phyloP scores from a whole-genome alignment of 1,140 invertebrate genomes.

The Drosophila subpulchrella region DNA sequence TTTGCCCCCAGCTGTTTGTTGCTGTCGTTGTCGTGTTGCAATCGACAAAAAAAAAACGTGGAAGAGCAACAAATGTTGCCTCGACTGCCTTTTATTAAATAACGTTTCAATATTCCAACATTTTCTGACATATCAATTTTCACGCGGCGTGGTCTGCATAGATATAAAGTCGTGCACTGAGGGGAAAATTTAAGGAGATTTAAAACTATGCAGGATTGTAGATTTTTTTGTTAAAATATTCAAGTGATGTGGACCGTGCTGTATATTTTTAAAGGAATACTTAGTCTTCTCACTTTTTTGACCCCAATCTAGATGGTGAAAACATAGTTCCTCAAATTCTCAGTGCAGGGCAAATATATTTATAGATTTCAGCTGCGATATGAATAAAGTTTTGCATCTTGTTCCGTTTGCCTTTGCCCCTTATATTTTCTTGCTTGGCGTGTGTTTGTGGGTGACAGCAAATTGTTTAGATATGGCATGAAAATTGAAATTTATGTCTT shows the following conservation, averaged over 20 bases:
- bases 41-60: slow-evolving; percentile 52
- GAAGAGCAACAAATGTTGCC: slow-evolving; percentile 52
- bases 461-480: slow-evolving; percentile 80
- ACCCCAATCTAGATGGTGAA: not conserved
- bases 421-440: not conserved
- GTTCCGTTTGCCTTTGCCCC: slow-evolving; percentile 16
- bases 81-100: slow-evolving; percentile 69
- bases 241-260: too few species aligned
- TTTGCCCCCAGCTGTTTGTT: slow-evolving; percentile 67
- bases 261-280: too few species aligned
- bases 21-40: slow-evolving; percentile 60
- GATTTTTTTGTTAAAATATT: too few species aligned
- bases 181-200: not conserved
- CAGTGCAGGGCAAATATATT: slow-evolving; percentile 24
- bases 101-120: slow-evolving; percentile 81
- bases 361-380: slow-evolving; percentile 59
- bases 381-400: slow-evolving; percentile 71
- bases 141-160: slow-evolving; percentile 49
- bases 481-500: slow-evolving; percentile 81
- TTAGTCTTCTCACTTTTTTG: too few species aligned
- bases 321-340: not conserved
- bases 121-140: slow-evolving; percentile 81
- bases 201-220: too few species aligned
- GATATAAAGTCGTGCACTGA: slow-evolving; percentile 30
- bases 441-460: slow-evolving; percentile 49